A percentile compares a stretch with the other conserved stretches of the same genome.
Conservation (phyloP, 2,888 invertebrate species). For the Synanthedon andrenaeformis region DNA sequence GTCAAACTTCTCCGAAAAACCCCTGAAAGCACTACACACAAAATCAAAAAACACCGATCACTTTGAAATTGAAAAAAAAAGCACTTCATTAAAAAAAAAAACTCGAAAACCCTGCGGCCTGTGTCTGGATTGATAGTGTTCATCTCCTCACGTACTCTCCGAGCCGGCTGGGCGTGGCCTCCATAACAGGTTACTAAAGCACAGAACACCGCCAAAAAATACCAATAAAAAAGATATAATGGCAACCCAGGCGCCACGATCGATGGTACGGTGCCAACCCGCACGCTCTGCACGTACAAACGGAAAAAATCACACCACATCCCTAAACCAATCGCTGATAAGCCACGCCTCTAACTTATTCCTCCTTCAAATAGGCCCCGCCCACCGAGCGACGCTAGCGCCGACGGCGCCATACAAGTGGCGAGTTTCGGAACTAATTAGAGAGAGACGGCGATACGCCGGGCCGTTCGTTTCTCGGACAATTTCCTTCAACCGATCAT, state of each 20-base stretch:
- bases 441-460: slow-evolving; percentile 47
- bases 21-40: slow-evolving; percentile 31
- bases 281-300: slow-evolving; percentile 46
- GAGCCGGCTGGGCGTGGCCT: slow-evolving; percentile 54
- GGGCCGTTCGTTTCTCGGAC: slow-evolving; percentile 67
- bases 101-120: slow-evolving; percentile 49
- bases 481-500: slow-evolving; percentile 70
- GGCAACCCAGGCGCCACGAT: slow-evolving; percentile 60
- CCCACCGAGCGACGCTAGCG: slow-evolving; percentile 40
- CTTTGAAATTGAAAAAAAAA: slow-evolving; percentile 42
- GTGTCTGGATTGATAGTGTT: slow-evolving; percentile 55
- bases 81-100: slow-evolving; percentile 36
- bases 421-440: slow-evolving; percentile 44
- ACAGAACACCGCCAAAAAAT: slow-evolving; percentile 64
- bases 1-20: slow-evolving; percentile 1
- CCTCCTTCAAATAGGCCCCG: slow-evolving; percentile 37
- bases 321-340: slow-evolving; percentile 32
- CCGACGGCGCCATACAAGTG: slow-evolving; percentile 50
- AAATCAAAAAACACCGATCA: slow-evolving; percentile 49
- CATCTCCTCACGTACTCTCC: slow-evolving; percentile 45
- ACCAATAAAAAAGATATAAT: slow-evolving; percentile 69
- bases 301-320: slow-evolving; percentile 55
- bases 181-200: slow-evolving; percentile 63
- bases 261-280: slow-evolving; percentile 63
- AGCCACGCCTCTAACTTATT: slow-evolving; percentile 32